Percentiles rank a stretch among this genome's conserved stretches.
These are phyloP conservation scores for Drosophila pruinosa DNA, from an alignment of 1,140 invertebrate genomes.

Conservation along the genomic window DNA sequence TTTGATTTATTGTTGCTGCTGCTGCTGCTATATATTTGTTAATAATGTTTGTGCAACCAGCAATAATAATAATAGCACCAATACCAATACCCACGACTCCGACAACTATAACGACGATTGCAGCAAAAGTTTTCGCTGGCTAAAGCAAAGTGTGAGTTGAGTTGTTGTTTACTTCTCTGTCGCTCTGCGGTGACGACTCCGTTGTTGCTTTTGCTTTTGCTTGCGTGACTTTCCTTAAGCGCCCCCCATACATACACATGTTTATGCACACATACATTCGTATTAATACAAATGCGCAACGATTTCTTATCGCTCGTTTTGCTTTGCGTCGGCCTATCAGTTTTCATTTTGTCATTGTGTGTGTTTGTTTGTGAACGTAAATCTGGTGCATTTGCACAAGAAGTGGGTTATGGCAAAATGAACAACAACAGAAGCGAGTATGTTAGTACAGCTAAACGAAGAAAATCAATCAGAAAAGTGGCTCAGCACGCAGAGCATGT, in stretches of 20 bases:
- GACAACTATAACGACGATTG: slow-evolving; percentile 44
- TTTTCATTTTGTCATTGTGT: slow-evolving; percentile 33
- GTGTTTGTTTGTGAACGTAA: slow-evolving; percentile 25
- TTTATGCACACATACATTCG: background rate
- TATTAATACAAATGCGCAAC: slow-evolving; percentile 65
- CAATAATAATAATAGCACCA: slow-evolving; percentile 33
- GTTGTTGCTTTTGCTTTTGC: slow-evolving; percentile 13
- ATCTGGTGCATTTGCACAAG: slow-evolving; percentile 64
- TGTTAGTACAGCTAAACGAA: slow-evolving; percentile 8
- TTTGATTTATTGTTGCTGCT: slow-evolving; percentile 42
- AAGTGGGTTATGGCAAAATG: slow-evolving; percentile 74
- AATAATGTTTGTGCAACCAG: slow-evolving; percentile 65
- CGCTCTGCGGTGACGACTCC: background rate
- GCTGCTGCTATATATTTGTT: slow-evolving; percentile 50
- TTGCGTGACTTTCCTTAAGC: slow-evolving; percentile 65
- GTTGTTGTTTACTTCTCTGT: slow-evolving; percentile 19
- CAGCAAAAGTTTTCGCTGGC: slow-evolving; percentile 50
- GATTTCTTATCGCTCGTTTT: slow-evolving; percentile 69
- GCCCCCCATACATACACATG: slow-evolving; percentile 1
- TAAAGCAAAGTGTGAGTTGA: slow-evolving; percentile 64
- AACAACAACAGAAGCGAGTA: slow-evolving; percentile 17
- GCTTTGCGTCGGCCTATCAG: slow-evolving; percentile 52
- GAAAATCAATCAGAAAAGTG: slow-evolving; percentile 55
- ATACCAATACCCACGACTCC: slow-evolving; percentile 28
- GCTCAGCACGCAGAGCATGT: slow-evolving; percentile 45